Evolutionary conservation across 2,888 invertebrate species (phyloP), one percentile per base, ranked within the genome.

Genomic region (Oligia fasciuncula): DNA sequence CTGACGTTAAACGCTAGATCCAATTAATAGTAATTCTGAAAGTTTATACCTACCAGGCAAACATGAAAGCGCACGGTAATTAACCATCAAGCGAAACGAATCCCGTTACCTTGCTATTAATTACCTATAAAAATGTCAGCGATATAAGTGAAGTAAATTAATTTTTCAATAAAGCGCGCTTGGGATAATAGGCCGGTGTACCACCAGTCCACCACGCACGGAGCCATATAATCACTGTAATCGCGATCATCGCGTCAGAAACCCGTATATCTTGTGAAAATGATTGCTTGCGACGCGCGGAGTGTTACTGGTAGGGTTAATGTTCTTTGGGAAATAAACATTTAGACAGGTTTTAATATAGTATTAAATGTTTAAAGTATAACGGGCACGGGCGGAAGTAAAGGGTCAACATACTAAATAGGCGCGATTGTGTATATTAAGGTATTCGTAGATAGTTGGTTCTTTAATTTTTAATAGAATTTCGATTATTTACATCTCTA

Each of bases 201-300:
- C 74, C 70, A 79, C 29, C 29, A 29, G 29, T 29, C 29, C 29
- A 0, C 76, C 80, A 79, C 80, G 80, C 80, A 81, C 75, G 77
- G 75, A 81, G 78, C 79, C 74, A 57, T 88, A 85, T 91, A 91
- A 90, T 90, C 88, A 90, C 78, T 77, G 88, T 89, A 89, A 91
- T 90, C 90, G 87, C 79, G 74, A 79, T 77, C 81, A 86, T 87
- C 87, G 88, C 88, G 86, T 89, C 90, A 90, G 84, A 85, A 85
- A 81, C 86, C 77, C 83, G 88, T 91, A 88, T 88, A 87, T 88
- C 89, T 90, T 86, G 75, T 83, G 84, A 54, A 87, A 83, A 88
- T 87, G 87, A 87, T 86, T 81, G 80, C 81, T 86, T 57, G 35
- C 54, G 76, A 80, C 71, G 46, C 54, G 63, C 51, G 73, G 79